Percentiles rank a stretch among this genome's conserved stretches.
Evolutionary conservation across 2,888 invertebrate species (phyloP).

Genomic region (Melieria picta): DNA sequence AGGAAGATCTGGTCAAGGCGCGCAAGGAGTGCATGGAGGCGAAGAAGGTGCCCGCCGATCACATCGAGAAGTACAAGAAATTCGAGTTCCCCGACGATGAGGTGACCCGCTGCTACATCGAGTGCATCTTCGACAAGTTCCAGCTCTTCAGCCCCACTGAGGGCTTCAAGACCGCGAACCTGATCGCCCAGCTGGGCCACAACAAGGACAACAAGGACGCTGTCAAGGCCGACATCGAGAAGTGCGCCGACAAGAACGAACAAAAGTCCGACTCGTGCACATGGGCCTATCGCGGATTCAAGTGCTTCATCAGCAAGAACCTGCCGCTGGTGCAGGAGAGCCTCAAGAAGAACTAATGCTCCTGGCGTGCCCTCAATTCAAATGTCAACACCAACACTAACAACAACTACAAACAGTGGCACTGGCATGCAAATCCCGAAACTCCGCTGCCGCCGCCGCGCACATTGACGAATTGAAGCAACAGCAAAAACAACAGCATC

Average conservation of each 20-base stretch:
- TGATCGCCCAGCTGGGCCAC: conserved; percentile 63
- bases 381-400: background rate
- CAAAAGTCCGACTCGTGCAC: conserved; percentile 59
- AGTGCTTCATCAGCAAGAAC: conserved; percentile 65
- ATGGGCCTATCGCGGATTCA: conserved; percentile 65
- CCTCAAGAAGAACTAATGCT: conserved; percentile 53
- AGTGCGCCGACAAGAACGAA: conserved; percentile 64
- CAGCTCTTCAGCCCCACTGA: conserved; percentile 61
- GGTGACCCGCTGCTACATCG: conserved; percentile 63
- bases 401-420: background rate
- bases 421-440: background rate
- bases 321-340: conserved; percentile 63
- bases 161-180: conserved; percentile 63
- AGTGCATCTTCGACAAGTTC: conserved; percentile 64
- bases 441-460: background rate
- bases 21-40: conserved; percentile 62
- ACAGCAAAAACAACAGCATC: background rate
- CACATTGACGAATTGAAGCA: background rate
- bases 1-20: conserved; percentile 60
- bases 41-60: conserved; percentile 59
- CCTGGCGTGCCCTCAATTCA: background rate
- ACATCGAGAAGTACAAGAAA: conserved; percentile 63
- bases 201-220: conserved; percentile 59
- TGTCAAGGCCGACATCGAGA: conserved; percentile 61
- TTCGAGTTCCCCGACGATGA: conserved; percentile 65